Conservation (phyloP, 2,888 invertebrate species). For the Sphaerophoria rueppellii region DNA sequence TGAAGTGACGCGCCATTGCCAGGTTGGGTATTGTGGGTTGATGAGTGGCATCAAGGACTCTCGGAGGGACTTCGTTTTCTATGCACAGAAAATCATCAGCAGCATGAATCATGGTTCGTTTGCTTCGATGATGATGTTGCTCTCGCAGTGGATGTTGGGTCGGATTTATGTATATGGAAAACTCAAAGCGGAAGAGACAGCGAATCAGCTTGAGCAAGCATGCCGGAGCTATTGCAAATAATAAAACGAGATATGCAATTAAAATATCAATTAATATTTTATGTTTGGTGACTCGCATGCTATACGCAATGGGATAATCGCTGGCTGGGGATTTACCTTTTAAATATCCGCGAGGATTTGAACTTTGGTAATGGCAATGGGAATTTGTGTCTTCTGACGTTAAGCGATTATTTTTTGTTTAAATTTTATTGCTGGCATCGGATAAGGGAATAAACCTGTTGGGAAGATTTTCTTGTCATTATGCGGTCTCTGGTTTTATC, state of each 20-base stretch:
- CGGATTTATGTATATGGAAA: background rate
- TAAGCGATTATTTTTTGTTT: background rate
- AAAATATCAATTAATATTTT: constrained; percentile 73
- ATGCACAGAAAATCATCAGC: constrained; percentile 39
- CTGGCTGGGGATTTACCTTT: constrained; percentile 43
- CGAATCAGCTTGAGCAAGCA: background rate
- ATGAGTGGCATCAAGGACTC: no score
- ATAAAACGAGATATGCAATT: constrained; percentile 60
- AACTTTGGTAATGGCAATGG: constrained; percentile 35
- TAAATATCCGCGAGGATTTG: constrained; percentile 50
- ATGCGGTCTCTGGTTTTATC: no score
- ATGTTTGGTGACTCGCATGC: constrained; percentile 64
- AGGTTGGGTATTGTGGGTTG: background rate
- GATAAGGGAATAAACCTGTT: no score
- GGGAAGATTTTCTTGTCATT: no score
- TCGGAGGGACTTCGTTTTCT: constrained; percentile 64
- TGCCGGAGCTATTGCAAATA: constrained; percentile 32
- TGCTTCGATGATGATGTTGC: constrained; percentile 32
- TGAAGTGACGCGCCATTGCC: constrained; percentile 22
- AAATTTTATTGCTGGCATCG: background rate
- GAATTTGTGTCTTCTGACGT: background rate
- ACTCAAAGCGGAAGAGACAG: constrained; percentile 21
- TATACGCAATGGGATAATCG: constrained; percentile 54
- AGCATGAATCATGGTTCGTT: constrained; percentile 56
- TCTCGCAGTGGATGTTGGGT: no score